Base-by-base conservation (phyloP, 2,888 invertebrate species). In the Hybos culiciformis region DNA sequence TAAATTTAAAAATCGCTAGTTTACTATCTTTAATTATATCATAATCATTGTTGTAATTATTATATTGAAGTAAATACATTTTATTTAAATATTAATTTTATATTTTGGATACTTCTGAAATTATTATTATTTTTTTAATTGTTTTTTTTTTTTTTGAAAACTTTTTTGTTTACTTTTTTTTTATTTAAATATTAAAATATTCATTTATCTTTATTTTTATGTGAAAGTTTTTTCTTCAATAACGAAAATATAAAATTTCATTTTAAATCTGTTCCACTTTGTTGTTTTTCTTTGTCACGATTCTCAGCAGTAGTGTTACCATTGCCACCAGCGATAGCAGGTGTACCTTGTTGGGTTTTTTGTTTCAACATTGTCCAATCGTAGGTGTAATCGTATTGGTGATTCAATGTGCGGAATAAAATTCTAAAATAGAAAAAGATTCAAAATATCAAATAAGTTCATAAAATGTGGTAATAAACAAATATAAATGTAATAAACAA, bases 301-400 rank as follows among this genome's bases (percentile, higher is more conserved):
- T 42, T 43, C 36, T 45, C 45, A 31, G 39, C 39, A 19, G 40
- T 39, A 40, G n/a, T n/a, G 3, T n/a, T n/a, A 29, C 29, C 29
- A 2, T n/a, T n/a, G n/a, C 29, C 29, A 26, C 26, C 26, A 49
- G 61, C 59, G 47, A 60, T 55, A 50, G 61, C 59, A 46, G 61
- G 58, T 48, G 62, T 63, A 46, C 60, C 59, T 52, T 63, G 61
- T 45, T 64, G 63, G 47, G 62, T 60, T 56, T 93, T 93, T 70
- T 97, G 96, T 63, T 96, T 92, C 65, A 97, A 75, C 83, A 96
- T 87, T 59, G 96, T 98, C 97, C 98, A 98, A 73, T 98, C 98
- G 71, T 97, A 98, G 60, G 88, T 90, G 73, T 94, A 96, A 72
- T 97, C 96, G 71, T 94, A 96, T 71, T 94, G 92, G 70, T 97